Base-by-base conservation (phyloP, 2,113 vertebrate genomes). In the Trichomycterus rosablanca region DNA sequence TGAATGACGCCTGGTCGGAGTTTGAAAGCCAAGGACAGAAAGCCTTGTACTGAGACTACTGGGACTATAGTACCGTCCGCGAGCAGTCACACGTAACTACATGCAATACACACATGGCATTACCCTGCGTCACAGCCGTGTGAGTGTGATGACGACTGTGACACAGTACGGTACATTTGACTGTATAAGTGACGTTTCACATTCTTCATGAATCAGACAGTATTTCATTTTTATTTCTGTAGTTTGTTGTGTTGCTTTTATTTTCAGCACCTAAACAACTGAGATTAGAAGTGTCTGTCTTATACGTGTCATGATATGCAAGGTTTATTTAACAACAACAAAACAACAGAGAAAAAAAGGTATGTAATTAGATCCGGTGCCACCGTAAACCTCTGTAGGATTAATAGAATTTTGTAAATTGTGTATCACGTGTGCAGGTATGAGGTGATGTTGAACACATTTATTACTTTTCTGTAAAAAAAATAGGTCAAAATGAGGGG, bases 11-110 rank as follows among this genome's bases (percentile, higher is more conserved):
- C 77, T 99, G 97, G 97, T 98, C 97, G 83, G 97, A 99, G 90
- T 99, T 99, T 86, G 97, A 99, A 67, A 97, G 92, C 81, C 97
- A 98, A 93, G 97, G 97, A 84, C 97, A 95, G 80, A 99, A 99
- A 80, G 83, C 96, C 26, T 88, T 99, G 72, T 99, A 96, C 84
- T 99, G 84, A 89, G 59, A 80, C 57, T 37, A 67, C 16, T 24
- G 59, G 7, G 34, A 51, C 44, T 2, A 14, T 53, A 63, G 18
- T 45, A 54, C 30, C 18, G n/a, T 55, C 49, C 43, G 42, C 26
- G 34, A 50, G 30, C 67, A n/a, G n/a, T n/a, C n/a, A n/a, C 67
- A 76, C 72, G 26, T 4, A 4, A 3, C 74, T 73, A 64, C 10
- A 64, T 67, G 19, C 35, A 42, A 46, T 30, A 5, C 8, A 66